Conservation (phyloP, 2,888 invertebrate species). For the Aphelenchoides bicaudatus region DNA sequence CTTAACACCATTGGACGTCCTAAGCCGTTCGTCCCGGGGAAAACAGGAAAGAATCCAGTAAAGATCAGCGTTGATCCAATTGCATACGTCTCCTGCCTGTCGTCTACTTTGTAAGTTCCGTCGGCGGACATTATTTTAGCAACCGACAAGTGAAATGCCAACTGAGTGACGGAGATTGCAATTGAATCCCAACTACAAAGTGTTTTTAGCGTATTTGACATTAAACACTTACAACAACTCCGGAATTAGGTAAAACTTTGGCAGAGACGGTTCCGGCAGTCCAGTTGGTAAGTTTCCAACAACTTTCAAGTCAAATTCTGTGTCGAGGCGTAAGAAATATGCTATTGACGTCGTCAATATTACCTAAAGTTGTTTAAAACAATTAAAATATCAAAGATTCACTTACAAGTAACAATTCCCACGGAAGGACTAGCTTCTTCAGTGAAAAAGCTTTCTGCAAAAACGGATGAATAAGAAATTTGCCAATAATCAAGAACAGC, state of each 20-base stretch:
- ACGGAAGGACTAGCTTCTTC: conserved; percentile 28
- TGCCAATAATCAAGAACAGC: conserved; percentile 30
- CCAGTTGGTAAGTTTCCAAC: conserved; percentile 62
- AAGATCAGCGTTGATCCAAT: conserved; percentile 68
- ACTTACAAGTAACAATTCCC: conserved; percentile 30
- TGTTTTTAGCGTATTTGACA: conserved; percentile 63
- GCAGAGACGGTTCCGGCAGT: conserved; percentile 56
- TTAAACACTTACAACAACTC: conserved; percentile 65
- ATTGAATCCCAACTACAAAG: conserved; percentile 64
- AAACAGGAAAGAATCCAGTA: conserved; percentile 66
- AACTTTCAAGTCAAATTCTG: conserved; percentile 56
- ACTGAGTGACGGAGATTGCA: conserved; percentile 63
- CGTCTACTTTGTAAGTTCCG: conserved; percentile 44
- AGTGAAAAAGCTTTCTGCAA: conserved; percentile 22
- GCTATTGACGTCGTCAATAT: conserved; percentile 61
- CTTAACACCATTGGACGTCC: conserved; percentile 71
- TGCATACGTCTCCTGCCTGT: conserved; percentile 38
- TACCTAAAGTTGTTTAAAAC: conserved; percentile 51
- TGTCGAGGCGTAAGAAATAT: conserved; percentile 53
- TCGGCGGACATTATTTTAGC: conserved; percentile 60
- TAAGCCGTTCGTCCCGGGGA: conserved; percentile 63
- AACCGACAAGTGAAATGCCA: conserved; percentile 64
- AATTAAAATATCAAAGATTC: background rate
- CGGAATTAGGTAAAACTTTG: conserved; percentile 40
- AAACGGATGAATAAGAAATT: conserved; percentile 25